These are phyloP conservation scores for Aporophyla lueneburgensis DNA, from an alignment of 2,888 invertebrate genomes.

Conservation along the genomic window DNA sequence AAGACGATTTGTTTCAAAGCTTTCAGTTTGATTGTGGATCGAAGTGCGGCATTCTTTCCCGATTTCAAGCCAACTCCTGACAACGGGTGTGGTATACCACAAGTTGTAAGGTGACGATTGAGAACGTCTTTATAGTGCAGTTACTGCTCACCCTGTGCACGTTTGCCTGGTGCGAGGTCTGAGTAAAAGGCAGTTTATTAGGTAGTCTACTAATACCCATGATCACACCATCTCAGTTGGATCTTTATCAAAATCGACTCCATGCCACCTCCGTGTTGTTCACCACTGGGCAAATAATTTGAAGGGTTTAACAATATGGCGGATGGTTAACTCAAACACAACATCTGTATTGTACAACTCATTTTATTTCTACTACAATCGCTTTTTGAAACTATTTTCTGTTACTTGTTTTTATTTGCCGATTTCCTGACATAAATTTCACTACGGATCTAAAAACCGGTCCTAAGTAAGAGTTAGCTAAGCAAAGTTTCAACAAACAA, in stretches of 20 bases:
- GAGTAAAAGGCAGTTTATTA: neutral
- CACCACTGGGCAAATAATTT: too few species aligned
- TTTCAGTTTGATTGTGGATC: neutral
- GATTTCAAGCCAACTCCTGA: neutral
- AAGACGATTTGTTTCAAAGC: neutral
- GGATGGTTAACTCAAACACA: too few species aligned
- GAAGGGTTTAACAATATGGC: too few species aligned
- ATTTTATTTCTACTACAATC: too few species aligned
- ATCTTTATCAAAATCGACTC: neutral
- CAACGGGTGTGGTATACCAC: neutral
- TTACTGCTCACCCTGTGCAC: neutral
- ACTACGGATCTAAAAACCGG: too few species aligned
- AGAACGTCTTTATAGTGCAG: neutral
- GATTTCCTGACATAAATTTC: too few species aligned
- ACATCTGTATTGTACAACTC: too few species aligned
- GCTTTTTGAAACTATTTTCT: too few species aligned
- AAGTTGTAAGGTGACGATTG: neutral
- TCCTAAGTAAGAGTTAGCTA: neutral
- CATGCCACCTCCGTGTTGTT: neutral
- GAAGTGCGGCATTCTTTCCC: neutral
- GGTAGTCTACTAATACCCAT: neutral
- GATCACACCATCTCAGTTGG: neutral
- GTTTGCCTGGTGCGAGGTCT: neutral
- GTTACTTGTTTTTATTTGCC: too few species aligned
- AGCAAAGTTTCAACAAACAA: conserved; percentile 9